phyloP scores from a whole-genome alignment of 2,797 vertebrate genomes.

The Balearica regulorum region DNA sequence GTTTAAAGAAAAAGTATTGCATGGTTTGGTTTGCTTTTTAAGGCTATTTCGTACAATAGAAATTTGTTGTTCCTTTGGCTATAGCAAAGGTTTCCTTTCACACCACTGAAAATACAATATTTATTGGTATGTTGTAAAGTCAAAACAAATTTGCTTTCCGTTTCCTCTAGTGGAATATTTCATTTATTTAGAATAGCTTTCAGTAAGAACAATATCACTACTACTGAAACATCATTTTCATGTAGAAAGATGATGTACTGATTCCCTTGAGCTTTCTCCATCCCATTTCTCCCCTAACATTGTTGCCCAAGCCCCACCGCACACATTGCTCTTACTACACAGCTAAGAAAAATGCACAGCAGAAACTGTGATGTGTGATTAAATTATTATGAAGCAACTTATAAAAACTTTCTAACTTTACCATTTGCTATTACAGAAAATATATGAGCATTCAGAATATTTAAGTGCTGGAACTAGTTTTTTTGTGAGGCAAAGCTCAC shows the following conservation, averaged over 20 bases:
- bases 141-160: conserved; percentile 29
- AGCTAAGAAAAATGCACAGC: neutral
- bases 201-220: conserved; percentile 19
- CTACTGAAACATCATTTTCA: neutral
- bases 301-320: neutral
- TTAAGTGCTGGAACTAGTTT: neutral
- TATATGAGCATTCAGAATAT: neutral
- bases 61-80: neutral
- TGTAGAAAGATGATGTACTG: neutral
- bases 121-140: neutral
- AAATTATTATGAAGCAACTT: neutral
- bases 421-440: neutral
- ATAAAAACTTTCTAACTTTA: neutral
- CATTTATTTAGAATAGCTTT: conserved; percentile 45
- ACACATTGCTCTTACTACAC: neutral
- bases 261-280: neutral
- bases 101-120: neutral
- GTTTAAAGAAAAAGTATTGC: neutral
- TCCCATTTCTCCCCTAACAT: neutral
- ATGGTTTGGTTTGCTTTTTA: neutral
- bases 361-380: neutral
- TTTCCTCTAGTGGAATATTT: conserved; percentile 31
- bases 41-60: neutral
- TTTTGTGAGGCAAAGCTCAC: neutral
- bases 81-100: neutral